phyloP scores from a whole-genome alignment of 1,140 invertebrate species.

The Orius insidiosus region DNA sequence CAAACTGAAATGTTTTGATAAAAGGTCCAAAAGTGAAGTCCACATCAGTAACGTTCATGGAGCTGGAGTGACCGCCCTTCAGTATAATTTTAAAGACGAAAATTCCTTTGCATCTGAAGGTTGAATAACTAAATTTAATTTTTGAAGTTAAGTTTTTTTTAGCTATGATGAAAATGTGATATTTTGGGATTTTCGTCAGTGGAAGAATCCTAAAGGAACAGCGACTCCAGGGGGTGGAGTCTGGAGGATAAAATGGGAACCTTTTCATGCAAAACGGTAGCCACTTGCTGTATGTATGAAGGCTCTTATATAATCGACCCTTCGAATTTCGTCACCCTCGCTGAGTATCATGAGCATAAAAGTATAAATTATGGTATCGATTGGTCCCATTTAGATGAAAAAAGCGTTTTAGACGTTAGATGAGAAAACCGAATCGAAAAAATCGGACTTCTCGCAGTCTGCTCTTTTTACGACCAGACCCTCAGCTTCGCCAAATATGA shows the following conservation, averaged over 20 bases:
- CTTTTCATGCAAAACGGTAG: conserved; percentile 33
- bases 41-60: conserved; percentile 40
- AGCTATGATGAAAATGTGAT: conserved; percentile 75
- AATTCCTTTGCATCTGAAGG: conserved; percentile 59
- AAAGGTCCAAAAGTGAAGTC: conserved; percentile 29
- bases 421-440: conserved; percentile 21
- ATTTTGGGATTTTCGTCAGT: conserved; percentile 59
- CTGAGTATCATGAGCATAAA: conserved; percentile 47
- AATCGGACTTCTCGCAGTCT: conserved; percentile 39
- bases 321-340: conserved; percentile 25
- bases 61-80: conserved; percentile 70
- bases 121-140: conserved; percentile 24
- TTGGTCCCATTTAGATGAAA: conserved; percentile 38
- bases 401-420: conserved; percentile 11
- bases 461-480: conserved; percentile 76
- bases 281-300: conserved; percentile 77
- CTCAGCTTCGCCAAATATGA: conserved; percentile 15
- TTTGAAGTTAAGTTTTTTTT: conserved; percentile 21
- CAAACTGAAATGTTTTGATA: conserved; percentile 54
- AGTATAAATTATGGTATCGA: conserved; percentile 77
- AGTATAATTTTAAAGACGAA: conserved; percentile 45
- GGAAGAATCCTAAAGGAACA: conserved; percentile 39
- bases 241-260: conserved; percentile 78
- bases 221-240: conserved; percentile 54
- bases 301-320: conserved; percentile 54